Base-by-base conservation (phyloP, 2,113 vertebrate genomes). In the Hylia prasina region DNA sequence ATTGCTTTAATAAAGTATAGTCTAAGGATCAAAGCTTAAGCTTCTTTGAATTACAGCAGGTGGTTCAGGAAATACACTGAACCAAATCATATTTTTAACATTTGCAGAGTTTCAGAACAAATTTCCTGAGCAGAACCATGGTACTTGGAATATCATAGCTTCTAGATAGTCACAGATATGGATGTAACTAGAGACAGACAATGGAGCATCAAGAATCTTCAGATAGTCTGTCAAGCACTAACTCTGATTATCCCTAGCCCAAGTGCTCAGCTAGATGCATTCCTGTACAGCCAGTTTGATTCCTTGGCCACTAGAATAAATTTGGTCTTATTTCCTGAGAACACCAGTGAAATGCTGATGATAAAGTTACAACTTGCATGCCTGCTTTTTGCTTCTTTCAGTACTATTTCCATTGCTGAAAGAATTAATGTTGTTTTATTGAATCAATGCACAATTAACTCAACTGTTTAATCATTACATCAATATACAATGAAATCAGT, bases 1-100 rank as follows among this genome's bases (percentile, higher is more conserved):
- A 91, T 96, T 89, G 85, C 70, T 97, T 97, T 96, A 87, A 96
- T 96, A 82, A 97, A 96, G 51, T 68, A 88, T 31, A 82, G 51
- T 89, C 61, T 63, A 93, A 61, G 64, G 77, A 97, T 77, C 37
- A 79, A 85, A 40, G 47, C 24, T 89, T 91, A 63, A 66, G 71
- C 16, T 87, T 89, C 47, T 95, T 72, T 89, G 87, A 69, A 66
- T 73, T 61, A 39, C 87, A 94, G 87, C 56, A 95, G 84, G 63
- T 79, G 82, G 71, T 78, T 91, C 37, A 87, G 61, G 12, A 91
- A 95, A 83, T 63, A 91, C n/a, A 94, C 72, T 69, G 82, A 87
- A 91, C 21, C 21, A 96, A 89, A 78, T 51, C 24, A 53, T 2
- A 4, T 40, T 76, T 90, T 78, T 86, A 76, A 57, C 31, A 94